Evolutionary conservation across 2,888 invertebrate species (phyloP), one percentile per base, ranked within the genome.

Genomic region (Chrysolina haemoptera): DNA sequence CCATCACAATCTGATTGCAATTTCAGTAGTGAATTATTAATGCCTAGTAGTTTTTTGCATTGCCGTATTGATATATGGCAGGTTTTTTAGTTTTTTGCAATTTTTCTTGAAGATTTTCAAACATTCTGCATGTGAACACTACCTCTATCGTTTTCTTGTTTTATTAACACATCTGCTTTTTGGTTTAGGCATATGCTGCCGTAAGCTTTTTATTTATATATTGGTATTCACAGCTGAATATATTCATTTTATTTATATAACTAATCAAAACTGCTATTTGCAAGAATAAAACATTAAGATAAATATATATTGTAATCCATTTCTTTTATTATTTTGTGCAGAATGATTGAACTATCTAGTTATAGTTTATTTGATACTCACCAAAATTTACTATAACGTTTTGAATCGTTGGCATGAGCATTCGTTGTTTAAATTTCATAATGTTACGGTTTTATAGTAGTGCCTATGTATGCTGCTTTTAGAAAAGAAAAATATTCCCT

Each of bases 91-190:
- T 75, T 81, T 74, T 70, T 77, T 77, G 78, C 77, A 74, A 75
- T 76, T 79, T 78, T 75, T 76, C 43, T 73, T 70, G 70, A 81
- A 85, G 86, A 86, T 86, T 86, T 87, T 88, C 88, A 88, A 88
- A 87, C 87, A 88, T 88, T 88, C 88, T 88, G 88, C 88, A 88
- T 88, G 87, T 84, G 72, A 75, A 81, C 81, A 81, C 80, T 80
- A 82, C 80, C 77, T 81, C 27, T 72, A 72, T 53, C 73, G 68
- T 83, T 80, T 80, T 80, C 81, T 84, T 82, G 80, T 84, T 84
- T 84, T 82, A 84, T 85, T 84, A 86, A 85, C 85, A 84, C 83
- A 82, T 68, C 59, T 41, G 81, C 84, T 84, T 85, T 78, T 84
- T 71, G 71, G 84, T 83, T 86, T 85, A 84, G 85, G 85, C 85